These are phyloP conservation scores for Anthrax anthrax DNA, from an alignment of 2,888 invertebrate species.

Conservation along the genomic window DNA sequence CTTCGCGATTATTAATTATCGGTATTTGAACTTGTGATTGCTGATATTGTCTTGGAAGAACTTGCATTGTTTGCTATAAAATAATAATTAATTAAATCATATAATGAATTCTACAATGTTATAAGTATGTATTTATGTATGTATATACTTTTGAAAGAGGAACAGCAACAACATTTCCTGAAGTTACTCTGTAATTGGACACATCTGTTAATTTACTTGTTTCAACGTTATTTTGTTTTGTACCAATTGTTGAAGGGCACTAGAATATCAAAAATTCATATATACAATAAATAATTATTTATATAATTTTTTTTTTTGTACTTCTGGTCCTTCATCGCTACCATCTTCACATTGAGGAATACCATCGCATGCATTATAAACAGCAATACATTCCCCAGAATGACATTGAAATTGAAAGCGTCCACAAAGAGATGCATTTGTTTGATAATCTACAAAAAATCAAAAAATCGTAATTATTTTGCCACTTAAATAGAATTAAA, in stretches of 20 bases:
- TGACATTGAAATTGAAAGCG: constrained; percentile 81
- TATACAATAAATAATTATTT: not conserved
- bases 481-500: too few species aligned
- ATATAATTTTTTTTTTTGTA: not conserved
- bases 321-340: constrained; percentile 77
- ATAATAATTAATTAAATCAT: not conserved
- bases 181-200: not conserved
- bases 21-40: constrained; percentile 17
- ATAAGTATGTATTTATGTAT: too few species aligned
- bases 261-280: constrained; percentile 3
- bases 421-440: constrained; percentile 40
- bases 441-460: not conserved
- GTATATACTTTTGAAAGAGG: not conserved
- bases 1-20: constrained; percentile 27
- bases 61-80: constrained; percentile 6
- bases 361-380: constrained; percentile 91
- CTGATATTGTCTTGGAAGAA: constrained; percentile 11
- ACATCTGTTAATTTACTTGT: not conserved
- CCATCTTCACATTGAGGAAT: constrained; percentile 84
- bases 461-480: not conserved
- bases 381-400: constrained; percentile 80
- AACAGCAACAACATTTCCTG: not conserved
- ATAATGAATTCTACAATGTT: too few species aligned
- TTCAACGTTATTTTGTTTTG: constrained; percentile 1
- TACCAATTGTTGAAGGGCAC: constrained; percentile 11